These are phyloP conservation scores for Troilus luridus DNA, from an alignment of 2,888 invertebrate genomes.

Conservation along the genomic window DNA sequence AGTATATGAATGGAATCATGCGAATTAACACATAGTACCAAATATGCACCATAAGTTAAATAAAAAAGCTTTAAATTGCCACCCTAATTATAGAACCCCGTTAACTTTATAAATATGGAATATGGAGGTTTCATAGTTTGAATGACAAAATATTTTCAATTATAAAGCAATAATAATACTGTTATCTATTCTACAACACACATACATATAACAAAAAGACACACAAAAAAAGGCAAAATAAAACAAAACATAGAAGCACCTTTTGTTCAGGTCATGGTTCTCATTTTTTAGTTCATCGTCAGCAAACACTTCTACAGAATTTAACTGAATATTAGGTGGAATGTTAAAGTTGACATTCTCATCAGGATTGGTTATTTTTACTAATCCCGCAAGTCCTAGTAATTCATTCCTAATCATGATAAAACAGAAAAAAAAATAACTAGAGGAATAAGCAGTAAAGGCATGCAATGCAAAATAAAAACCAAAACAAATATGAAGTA, in stretches of 20 bases:
- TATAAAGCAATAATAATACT: neutral
- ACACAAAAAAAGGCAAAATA: slow-evolving; percentile 22
- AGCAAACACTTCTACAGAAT: slow-evolving; percentile 64
- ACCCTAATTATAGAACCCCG: too few species aligned
- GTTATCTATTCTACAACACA: neutral
- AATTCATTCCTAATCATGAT: slow-evolving; percentile 74
- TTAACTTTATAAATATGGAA: too few species aligned
- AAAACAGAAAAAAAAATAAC: slow-evolving; percentile 54
- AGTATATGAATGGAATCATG: neutral
- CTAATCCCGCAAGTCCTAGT: slow-evolving; percentile 80
- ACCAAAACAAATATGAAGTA: neutral
- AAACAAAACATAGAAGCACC: slow-evolving; percentile 67
- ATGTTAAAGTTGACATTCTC: slow-evolving; percentile 71
- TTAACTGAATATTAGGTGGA: slow-evolving; percentile 63
- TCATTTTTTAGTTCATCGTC: slow-evolving; percentile 66
- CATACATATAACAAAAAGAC: neutral
- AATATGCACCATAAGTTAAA: neutral
- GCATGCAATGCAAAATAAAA: slow-evolving; percentile 49
- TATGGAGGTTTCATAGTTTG: too few species aligned
- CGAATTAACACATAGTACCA: neutral
- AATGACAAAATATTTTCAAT: neutral
- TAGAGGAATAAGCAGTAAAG: slow-evolving; percentile 21
- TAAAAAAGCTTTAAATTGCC: neutral
- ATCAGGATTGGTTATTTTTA: slow-evolving; percentile 80
- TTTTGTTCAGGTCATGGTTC: slow-evolving; percentile 68